Evolutionary conservation across 1,140 invertebrate species (phyloP), one percentile per base, ranked within the genome.

Genomic region (Meloidogyne hapla): DNA sequence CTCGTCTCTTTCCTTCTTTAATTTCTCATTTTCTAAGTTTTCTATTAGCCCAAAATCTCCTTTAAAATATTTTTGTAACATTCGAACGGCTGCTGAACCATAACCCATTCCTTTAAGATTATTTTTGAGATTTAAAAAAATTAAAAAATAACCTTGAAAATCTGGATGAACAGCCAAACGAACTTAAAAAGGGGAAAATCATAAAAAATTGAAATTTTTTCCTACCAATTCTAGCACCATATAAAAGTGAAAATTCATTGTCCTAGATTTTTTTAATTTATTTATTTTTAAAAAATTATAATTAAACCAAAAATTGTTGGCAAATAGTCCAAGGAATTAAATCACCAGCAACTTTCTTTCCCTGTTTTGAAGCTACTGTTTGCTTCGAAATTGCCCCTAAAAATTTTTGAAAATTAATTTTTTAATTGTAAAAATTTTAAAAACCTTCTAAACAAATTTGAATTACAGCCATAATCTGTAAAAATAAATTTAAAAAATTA

Each of bases 121-220:
- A 66, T 21, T 33, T 66, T 18, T 0, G 1, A 21, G 8, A 33
- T 8, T 45, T 56, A n/a, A 61, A 33, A 33, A 15, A 77, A 75
- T 48, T 75, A 42, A 64, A 64, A 61, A n/a, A n/a, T n/a, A n/a
- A 66, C 78, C 69, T 56, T 74, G 77, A 56, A 97, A 98, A 81
- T 97, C 94, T 0, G 97, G 96, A 91, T 99, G 95, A 2, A 96
- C 98, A 1, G 96, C 96, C 74, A 99, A 96, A 56, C 96, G 90
- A 21, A 99, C 93, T 56, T 56, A 18, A 48, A 48, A n/a, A n/a
- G 3, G 6, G n/a, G n/a, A 56, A 56, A 56, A 56, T 56, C 6
- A 8, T 21, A 33, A 0, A n/a, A 8, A 15, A n/a, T 45, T 45
- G 13, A 8, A 48, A 48, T n/a, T n/a, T 13, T 56, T 56, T 13